A percentile compares a stretch with the other conserved stretches of the same genome.
Evolutionary conservation across 2,113 vertebrate genomes (phyloP).

Genomic region (Lophius piscatorius): DNA sequence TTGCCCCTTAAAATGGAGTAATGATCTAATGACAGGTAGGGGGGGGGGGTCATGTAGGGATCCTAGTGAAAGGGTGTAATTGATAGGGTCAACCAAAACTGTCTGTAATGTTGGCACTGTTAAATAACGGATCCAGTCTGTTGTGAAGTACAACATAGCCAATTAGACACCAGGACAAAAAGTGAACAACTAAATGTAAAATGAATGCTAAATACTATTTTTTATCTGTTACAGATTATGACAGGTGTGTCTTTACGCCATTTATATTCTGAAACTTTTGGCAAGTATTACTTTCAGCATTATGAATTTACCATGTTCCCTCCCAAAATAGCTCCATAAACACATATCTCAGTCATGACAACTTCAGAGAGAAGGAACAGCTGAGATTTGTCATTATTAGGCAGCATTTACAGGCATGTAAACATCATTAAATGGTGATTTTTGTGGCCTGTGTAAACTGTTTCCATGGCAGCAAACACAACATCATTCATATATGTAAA

Average conservation of each 20-base stretch:
- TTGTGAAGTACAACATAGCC: background rate
- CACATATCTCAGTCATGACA: slow-evolving; percentile 35
- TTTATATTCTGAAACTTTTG: too few relatives aligned
- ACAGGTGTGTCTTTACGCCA: too few relatives aligned
- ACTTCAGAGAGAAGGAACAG: too few relatives aligned
- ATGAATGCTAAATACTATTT: too few relatives aligned
- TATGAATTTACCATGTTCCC: too few relatives aligned
- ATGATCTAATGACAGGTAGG: slow-evolving; percentile 47
- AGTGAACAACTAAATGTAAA: too few relatives aligned
- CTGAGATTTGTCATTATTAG: slow-evolving; percentile 60
- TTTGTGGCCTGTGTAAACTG: slow-evolving; percentile 47
- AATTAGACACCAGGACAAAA: background rate
- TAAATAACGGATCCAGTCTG: slow-evolving; percentile 39
- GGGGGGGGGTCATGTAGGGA: slow-evolving; percentile 23
- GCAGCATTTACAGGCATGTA: slow-evolving; percentile 43
- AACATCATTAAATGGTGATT: slow-evolving; percentile 62
- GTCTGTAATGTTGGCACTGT: slow-evolving; percentile 1
- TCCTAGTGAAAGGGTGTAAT: slow-evolving; percentile 36
- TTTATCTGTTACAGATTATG: too few relatives aligned
- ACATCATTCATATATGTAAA: slow-evolving; percentile 70
- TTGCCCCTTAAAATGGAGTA: slow-evolving; percentile 31
- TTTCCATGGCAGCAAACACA: slow-evolving; percentile 63
- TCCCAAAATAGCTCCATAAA: slow-evolving; percentile 14
- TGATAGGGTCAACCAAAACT: slow-evolving; percentile 49
- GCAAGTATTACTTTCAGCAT: too few relatives aligned